A percentile compares a stretch with the other conserved stretches of the same genome.
These are phyloP conservation scores for Esox masquinongy DNA, from an alignment of 2,797 vertebrate species.

Conservation along the genomic window DNA sequence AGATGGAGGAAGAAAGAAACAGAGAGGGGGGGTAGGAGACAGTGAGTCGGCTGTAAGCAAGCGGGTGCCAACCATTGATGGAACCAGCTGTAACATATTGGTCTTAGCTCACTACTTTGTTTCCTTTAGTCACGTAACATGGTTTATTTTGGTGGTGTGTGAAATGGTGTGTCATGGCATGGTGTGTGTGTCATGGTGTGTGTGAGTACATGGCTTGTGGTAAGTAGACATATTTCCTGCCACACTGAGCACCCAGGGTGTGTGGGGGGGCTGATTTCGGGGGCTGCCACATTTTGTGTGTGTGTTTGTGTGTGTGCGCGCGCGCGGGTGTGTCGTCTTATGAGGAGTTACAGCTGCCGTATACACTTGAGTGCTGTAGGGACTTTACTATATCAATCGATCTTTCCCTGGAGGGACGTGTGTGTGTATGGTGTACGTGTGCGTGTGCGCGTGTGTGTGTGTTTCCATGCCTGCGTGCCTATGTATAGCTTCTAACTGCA, in stretches of 20 bases:
- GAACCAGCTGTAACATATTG: conserved; percentile 15
- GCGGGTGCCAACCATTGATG: conserved; percentile 49
- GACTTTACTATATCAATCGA: conserved; percentile 75
- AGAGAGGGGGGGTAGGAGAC: conserved; percentile 45
- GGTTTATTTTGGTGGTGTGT: conserved; percentile 41
- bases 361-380: conserved; percentile 57
- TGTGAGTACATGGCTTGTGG: neutral
- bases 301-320: conserved; percentile 26
- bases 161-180: neutral
- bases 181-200: neutral
- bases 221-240: too few relatives aligned
- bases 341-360: conserved; percentile 64
- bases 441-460: neutral
- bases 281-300: conserved; percentile 16
- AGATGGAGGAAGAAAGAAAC: neutral
- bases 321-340: conserved; percentile 30
- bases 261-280: too few relatives aligned
- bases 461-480: conserved; percentile 3
- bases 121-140: conserved; percentile 36
- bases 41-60: conserved; percentile 42
- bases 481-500: neutral
- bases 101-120: conserved; percentile 23
- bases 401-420: conserved; percentile 61
- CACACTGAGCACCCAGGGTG: too few relatives aligned
- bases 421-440: neutral